Conservation (phyloP, 2,888 invertebrate species). For the Cheilosia vernalis region DNA sequence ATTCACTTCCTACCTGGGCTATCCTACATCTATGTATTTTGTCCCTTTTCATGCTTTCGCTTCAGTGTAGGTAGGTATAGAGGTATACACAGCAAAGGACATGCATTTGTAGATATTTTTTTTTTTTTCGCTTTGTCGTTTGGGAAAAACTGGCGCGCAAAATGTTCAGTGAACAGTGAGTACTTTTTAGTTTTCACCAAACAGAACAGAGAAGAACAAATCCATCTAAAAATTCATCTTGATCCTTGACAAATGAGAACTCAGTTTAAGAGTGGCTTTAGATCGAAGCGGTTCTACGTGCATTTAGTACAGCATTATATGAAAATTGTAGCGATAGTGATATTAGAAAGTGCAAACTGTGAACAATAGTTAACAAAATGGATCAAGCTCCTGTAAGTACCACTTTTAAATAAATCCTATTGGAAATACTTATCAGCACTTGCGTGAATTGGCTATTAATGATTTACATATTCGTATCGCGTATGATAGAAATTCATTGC, state of each 20-base stretch:
- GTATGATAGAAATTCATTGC: neutral
- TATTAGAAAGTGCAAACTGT: neutral
- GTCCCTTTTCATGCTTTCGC: neutral
- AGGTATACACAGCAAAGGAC: neutral
- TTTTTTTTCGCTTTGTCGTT: neutral
- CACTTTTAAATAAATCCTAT: neutral
- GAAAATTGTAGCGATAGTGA: neutral
- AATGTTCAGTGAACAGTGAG: neutral
- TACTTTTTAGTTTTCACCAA: neutral
- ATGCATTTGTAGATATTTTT: slow-evolving; percentile 12
- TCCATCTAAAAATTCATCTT: neutral
- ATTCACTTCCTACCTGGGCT: slow-evolving; percentile 18
- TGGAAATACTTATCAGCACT: neutral
- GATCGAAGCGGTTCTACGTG: neutral
- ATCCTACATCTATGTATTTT: neutral
- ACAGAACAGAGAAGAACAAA: neutral
- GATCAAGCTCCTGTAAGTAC: slow-evolving; percentile 14
- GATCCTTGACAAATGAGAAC: too few relatives aligned
- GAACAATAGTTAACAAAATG: neutral
- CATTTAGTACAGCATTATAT: neutral
- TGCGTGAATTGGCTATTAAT: neutral
- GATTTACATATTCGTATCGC: neutral
- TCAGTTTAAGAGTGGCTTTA: neutral
- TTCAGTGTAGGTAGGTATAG: neutral
- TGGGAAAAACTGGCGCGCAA: slow-evolving; percentile 28